A percentile compares a stretch with the other conserved stretches of the same genome.
These are phyloP conservation scores for Aphrophora alni DNA, from an alignment of 2,888 invertebrate genomes.

Conservation along the genomic window DNA sequence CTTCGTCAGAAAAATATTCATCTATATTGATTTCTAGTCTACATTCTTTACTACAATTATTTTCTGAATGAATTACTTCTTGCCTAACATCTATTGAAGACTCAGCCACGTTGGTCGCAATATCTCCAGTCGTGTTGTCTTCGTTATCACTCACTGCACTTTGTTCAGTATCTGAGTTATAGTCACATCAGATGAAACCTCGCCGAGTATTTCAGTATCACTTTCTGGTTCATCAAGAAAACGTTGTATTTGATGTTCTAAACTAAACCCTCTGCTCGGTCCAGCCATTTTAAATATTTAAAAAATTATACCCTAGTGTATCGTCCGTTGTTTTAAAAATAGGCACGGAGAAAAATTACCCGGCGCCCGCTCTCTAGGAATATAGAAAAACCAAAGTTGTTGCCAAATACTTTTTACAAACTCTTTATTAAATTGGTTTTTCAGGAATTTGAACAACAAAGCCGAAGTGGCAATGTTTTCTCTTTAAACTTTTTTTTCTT, in stretches of 20 bases:
- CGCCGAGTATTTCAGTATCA: not conserved
- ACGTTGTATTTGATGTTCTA: slow-evolving; percentile 13
- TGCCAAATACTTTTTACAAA: no score
- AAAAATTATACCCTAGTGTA: no score
- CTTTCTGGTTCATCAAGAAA: slow-evolving; percentile 20
- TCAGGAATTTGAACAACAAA: no score
- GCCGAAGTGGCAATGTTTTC: no score
- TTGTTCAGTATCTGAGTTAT: slow-evolving; percentile 9
- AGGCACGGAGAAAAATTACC: no score
- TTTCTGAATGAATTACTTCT: not conserved
- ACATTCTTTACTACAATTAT: not conserved
- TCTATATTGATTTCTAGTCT: not conserved
- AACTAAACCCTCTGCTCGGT: slow-evolving; percentile 10
- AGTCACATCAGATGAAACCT: slow-evolving; percentile 13
- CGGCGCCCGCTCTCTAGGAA: no score
- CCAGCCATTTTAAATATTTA: slow-evolving; percentile 21
- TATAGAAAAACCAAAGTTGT: no score
- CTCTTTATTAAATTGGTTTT: no score
- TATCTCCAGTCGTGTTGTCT: not conserved
- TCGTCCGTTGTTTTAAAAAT: no score
- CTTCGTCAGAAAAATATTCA: slow-evolving; percentile 14
- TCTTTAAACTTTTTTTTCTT: no score
- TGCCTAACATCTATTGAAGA: not conserved
- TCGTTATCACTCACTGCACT: not conserved
- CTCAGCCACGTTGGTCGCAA: not conserved